Conservation (phyloP, 2,113 vertebrate genomes). For the Loxodonta africana region DNA sequence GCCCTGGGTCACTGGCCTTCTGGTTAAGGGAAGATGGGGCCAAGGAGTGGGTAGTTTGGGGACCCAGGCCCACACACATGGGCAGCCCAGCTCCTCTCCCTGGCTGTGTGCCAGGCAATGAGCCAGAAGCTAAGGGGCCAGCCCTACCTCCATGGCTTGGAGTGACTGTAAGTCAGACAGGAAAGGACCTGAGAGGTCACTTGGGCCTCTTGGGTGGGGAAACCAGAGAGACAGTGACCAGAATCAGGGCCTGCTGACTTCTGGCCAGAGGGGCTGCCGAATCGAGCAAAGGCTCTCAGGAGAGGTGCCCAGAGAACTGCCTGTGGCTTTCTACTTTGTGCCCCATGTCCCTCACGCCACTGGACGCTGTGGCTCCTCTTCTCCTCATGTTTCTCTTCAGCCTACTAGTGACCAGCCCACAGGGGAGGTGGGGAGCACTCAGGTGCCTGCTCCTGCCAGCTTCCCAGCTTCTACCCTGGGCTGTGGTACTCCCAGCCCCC, state of each 20-base stretch:
- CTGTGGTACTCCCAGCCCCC: background rate
- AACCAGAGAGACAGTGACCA: background rate
- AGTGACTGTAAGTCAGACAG: background rate
- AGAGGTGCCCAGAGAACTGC: background rate
- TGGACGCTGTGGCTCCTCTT: background rate
- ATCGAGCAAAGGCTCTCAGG: background rate
- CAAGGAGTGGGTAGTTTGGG: background rate
- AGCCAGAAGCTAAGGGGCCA: background rate
- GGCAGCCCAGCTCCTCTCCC: background rate
- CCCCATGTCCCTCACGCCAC: background rate
- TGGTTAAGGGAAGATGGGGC: background rate
- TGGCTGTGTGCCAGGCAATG: background rate
- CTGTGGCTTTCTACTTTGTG: background rate
- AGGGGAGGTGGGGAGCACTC: accelerated
- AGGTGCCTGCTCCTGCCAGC: background rate
- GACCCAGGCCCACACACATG: background rate
- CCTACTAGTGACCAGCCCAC: background rate
- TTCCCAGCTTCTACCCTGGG: background rate
- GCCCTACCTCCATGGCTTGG: background rate
- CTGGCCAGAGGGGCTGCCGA: accelerated
- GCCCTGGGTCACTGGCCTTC: background rate
- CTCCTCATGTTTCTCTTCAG: background rate
- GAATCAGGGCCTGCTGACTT: background rate
- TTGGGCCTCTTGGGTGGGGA: background rate
- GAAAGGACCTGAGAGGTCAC: background rate